Evolutionary conservation across 2,113 vertebrate species (phyloP).

Genomic region (Rhadina sibilatrix): DNA sequence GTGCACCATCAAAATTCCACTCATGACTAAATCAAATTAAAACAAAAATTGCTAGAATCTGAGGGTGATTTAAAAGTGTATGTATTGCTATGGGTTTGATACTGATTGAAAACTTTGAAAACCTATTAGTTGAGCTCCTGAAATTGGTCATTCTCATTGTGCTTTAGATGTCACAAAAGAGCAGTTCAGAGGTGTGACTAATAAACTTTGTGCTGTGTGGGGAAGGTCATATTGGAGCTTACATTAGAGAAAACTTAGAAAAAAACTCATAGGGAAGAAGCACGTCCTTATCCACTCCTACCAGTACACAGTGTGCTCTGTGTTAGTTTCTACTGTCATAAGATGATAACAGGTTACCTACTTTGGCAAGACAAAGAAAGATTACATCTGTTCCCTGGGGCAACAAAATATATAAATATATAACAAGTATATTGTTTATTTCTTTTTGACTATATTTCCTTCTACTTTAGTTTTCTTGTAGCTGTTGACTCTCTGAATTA

Average conservation of each 20-base stretch:
- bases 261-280: neutral
- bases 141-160: neutral
- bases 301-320: fast-evolving
- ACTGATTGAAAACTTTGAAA: neutral
- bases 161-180: neutral
- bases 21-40: neutral
- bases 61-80: neutral
- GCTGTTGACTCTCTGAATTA: neutral
- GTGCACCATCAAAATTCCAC: neutral
- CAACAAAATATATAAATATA: neutral
- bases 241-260: neutral
- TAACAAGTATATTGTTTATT: neutral
- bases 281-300: neutral
- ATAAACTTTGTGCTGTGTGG: neutral
- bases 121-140: neutral
- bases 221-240: neutral
- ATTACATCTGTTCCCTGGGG: neutral
- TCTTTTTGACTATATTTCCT: neutral
- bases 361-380: neutral
- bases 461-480: neutral
- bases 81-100: neutral
- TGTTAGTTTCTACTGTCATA: neutral
- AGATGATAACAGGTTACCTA: neutral
- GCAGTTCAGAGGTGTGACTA: neutral
- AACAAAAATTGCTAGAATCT: neutral